Percentiles rank a stretch among this genome's conserved stretches.
Conservation (phyloP, 2,113 vertebrate species). For the Ramphastos sulfuratus region DNA sequence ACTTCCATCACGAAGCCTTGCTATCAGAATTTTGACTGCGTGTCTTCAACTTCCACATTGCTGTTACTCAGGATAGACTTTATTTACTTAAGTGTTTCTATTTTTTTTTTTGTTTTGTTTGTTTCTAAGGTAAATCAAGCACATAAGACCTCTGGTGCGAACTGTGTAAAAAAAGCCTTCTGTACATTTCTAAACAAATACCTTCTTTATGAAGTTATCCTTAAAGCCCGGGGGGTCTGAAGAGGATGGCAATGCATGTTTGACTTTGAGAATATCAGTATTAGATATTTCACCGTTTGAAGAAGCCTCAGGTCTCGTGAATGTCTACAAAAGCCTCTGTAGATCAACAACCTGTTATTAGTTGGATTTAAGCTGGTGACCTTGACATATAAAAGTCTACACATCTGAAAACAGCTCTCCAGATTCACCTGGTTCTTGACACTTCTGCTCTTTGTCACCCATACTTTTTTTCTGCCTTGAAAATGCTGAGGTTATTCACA, state of each 20-base stretch:
- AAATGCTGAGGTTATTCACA: background rate
- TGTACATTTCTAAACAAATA: background rate
- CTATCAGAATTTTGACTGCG: background rate
- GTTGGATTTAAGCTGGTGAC: background rate
- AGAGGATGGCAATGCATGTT: background rate
- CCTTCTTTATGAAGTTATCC: background rate
- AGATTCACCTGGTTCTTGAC: background rate
- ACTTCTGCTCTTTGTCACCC: background rate
- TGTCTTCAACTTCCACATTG: background rate
- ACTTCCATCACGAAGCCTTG: background rate
- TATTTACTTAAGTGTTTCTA: background rate
- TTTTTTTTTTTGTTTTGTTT: background rate
- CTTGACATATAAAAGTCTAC: background rate
- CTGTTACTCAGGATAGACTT: background rate
- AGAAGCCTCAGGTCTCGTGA: background rate
- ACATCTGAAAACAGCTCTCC: background rate
- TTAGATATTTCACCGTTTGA: accelerated
- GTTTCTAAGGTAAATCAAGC: background rate
- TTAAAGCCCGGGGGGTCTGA: background rate
- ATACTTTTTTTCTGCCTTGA: background rate
- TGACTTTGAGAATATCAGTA: background rate
- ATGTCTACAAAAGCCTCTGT: background rate
- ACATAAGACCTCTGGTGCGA: background rate
- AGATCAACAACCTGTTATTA: background rate
- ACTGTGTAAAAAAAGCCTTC: background rate